Evolutionary conservation across 2,797 vertebrate genomes (phyloP), one percentile per base, ranked within the genome.

Genomic region (Petrocephalus sullivani): DNA sequence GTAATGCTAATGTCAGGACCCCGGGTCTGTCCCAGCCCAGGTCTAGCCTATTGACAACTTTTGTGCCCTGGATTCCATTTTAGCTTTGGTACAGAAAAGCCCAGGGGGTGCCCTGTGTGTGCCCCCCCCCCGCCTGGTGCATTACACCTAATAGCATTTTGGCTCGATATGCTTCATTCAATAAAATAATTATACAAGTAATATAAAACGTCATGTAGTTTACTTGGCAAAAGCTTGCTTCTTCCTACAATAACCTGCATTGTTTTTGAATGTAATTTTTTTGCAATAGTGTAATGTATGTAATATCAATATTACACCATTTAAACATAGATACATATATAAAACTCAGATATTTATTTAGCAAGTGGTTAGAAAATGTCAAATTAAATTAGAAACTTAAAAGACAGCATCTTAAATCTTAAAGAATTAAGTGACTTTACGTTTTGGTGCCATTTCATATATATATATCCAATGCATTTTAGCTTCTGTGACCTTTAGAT

Each of bases 1-100:
- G 33, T 71, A 71, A 71, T 41, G 67, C 67, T 71, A 71, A 71
- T 71, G 67, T 71, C 41, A 81, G 75, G 75, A 81, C 75, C 67
- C 67, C 67, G 1, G 28, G 67, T 71, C 33, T 37, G 67, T 16
- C 67, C 14, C 67, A 7, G 67, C 37, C 33, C 14, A 71, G 67
- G 37, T 37, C 67, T 41, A 28, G 67, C 33, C 33, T 71, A 16
- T 71, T 33, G 64, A 71, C 64, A 71, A 14, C 28, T 28, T 71
- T 71, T 71, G 67, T 71, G 67, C 37, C 37, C 28, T 71, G 67
- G 67, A 71, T 71, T 71, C 67, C 67, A 0, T 71, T 37, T 71
- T 71, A 28, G 14, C 56, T 58, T 19, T 58, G 56, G 56, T 58
- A 58, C 5, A 58, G 56, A 58, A 58, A 58, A 58, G 56, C 4